Percentiles rank a stretch among this genome's conserved stretches.
Evolutionary conservation across 35 echinoderm and acorn worm species (phyloP).

Genomic region (Apostichopus parvimensis): DNA sequence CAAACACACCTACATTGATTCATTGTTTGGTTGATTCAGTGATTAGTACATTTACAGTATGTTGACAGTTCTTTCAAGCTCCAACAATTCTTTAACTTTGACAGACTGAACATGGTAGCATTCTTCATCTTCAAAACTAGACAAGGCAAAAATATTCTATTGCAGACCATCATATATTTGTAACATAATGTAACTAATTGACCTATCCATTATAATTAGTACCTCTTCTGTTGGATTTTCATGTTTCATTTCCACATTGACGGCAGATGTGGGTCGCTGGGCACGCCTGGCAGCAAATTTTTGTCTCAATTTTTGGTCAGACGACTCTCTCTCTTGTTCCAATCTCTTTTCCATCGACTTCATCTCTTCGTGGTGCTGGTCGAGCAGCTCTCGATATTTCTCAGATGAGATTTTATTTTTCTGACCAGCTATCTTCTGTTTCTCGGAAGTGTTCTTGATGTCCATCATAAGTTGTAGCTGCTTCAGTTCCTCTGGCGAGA

Average conservation of each 20-base stretch:
- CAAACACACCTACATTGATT: no score
- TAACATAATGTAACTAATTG: no score
- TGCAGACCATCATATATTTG: no score
- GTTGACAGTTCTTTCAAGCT: no score
- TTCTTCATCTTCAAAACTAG: no score
- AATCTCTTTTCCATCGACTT: conserved; percentile 56
- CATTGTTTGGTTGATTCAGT: no score
- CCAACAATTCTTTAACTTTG: no score
- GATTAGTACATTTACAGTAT: no score
- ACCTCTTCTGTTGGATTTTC: not conserved
- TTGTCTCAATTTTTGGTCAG: conserved; percentile 57
- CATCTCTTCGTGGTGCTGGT: conserved; percentile 70
- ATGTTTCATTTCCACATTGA: not conserved
- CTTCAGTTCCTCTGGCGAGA: conserved; percentile 71
- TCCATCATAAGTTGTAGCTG: conserved; percentile 61
- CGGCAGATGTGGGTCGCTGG: not conserved
- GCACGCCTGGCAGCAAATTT: conserved; percentile 64
- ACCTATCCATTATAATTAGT: no score
- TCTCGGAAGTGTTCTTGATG: conserved; percentile 55
- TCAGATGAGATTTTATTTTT: conserved; percentile 66
- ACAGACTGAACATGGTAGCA: no score
- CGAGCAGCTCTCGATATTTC: conserved; percentile 73
- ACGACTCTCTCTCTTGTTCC: conserved; percentile 60
- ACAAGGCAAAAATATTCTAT: no score
- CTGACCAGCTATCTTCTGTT: conserved; percentile 60